Conservation (phyloP, 2,888 invertebrate genomes). For the Thecocarcelia acutangulata region DNA sequence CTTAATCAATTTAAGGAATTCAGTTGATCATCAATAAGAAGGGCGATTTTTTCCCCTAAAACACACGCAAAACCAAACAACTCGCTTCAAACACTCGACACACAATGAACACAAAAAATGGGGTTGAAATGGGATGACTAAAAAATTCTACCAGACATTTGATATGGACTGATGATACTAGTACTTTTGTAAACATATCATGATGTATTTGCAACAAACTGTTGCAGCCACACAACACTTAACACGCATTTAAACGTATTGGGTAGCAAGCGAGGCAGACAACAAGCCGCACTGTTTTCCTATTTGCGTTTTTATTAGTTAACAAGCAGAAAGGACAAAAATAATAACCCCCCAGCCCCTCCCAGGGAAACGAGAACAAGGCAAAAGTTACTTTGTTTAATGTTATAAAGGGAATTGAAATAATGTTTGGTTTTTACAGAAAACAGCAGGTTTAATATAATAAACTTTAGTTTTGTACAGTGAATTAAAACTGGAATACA, state of each 20-base stretch:
- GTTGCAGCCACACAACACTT: slow-evolving; percentile 68
- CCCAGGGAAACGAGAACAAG: neutral
- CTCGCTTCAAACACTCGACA: slow-evolving; percentile 23
- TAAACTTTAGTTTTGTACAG: too few relatives aligned
- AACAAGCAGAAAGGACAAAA: slow-evolving; percentile 1
- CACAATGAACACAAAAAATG: neutral
- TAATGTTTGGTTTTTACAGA: too few relatives aligned
- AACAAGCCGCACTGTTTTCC: slow-evolving; percentile 10
- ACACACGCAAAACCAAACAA: slow-evolving; percentile 18
- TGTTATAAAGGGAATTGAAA: too few relatives aligned
- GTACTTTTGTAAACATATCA: slow-evolving; percentile 56
- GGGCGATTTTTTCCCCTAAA: slow-evolving; percentile 12
- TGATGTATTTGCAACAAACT: slow-evolving; percentile 68
- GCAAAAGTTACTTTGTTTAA: neutral
- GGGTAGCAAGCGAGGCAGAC: neutral
- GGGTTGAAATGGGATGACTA: slow-evolving; percentile 36
- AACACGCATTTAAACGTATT: slow-evolving; percentile 63
- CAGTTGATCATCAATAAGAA: slow-evolving; percentile 51
- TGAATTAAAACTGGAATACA: too few relatives aligned
- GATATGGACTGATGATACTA: slow-evolving; percentile 58
- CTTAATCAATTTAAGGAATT: slow-evolving; percentile 70
- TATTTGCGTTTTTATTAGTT: slow-evolving; percentile 9
- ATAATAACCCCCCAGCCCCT: neutral
- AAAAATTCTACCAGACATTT: slow-evolving; percentile 36
- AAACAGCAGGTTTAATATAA: too few relatives aligned